phyloP scores from a whole-genome alignment of 2,888 invertebrate species.

The Brenthis ino region DNA sequence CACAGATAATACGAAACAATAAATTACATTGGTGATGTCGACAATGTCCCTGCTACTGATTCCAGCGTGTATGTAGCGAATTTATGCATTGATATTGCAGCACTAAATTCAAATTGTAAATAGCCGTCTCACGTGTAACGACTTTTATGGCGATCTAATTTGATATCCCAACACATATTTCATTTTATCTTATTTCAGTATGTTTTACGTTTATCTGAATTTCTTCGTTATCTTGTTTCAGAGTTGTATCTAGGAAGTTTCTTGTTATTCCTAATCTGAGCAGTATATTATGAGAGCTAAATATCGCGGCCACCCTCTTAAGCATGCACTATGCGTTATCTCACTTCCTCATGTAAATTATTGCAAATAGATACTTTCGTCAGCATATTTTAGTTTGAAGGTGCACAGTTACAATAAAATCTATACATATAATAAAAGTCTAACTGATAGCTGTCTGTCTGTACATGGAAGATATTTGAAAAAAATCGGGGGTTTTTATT shows the following conservation, averaged over 20 bases:
- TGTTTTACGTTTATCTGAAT: slow-evolving; percentile 30
- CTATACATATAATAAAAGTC: too few species aligned
- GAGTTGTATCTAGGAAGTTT: slow-evolving; percentile 42
- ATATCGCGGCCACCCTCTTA: slow-evolving; percentile 56
- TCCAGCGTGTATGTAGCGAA: slow-evolving; percentile 55
- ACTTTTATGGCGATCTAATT: slow-evolving; percentile 33
- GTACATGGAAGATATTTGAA: too few species aligned
- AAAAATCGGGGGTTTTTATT: too few species aligned
- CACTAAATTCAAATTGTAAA: slow-evolving; percentile 35
- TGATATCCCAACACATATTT: slow-evolving; percentile 32
- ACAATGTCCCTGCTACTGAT: slow-evolving; percentile 60
- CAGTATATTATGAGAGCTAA: slow-evolving; percentile 42
- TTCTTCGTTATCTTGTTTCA: slow-evolving; percentile 33
- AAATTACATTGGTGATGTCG: slow-evolving; percentile 61
- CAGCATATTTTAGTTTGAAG: slow-evolving; percentile 35
- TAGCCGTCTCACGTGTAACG: slow-evolving; percentile 32
- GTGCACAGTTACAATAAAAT: slow-evolving; percentile 21
- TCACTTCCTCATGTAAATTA: slow-evolving; percentile 72
- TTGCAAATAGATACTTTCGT: slow-evolving; percentile 66
- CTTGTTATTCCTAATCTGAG: slow-evolving; percentile 40
- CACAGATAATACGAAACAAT: slow-evolving; percentile 57
- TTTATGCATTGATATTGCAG: slow-evolving; percentile 53
- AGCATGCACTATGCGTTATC: slow-evolving; percentile 57
- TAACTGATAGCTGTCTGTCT: too few species aligned
- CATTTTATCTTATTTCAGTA: slow-evolving; percentile 26